Evolutionary conservation across 2,888 invertebrate species (phyloP).

Genomic region (Hedya salicella): DNA sequence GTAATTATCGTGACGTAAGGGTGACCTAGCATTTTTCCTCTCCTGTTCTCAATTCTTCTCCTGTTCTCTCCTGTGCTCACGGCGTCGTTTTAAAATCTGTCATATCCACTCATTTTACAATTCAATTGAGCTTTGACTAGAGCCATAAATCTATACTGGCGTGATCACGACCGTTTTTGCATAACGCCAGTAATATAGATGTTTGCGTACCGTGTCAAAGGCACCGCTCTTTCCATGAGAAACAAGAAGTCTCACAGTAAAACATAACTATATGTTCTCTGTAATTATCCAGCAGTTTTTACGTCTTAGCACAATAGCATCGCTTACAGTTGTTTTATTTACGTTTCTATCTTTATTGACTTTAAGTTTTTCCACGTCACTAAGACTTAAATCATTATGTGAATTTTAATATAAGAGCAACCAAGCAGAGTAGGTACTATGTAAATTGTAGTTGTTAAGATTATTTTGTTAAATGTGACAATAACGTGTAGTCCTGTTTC

Average conservation of each 20-base stretch:
- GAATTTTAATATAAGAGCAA: no score
- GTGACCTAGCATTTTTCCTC: no score
- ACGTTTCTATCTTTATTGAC: not conserved
- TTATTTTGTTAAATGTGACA: no score
- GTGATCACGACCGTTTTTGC: constrained; percentile 11
- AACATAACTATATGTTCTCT: constrained; percentile 11
- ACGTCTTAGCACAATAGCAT: not conserved
- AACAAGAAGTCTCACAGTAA: constrained; percentile 11
- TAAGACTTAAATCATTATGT: not conserved
- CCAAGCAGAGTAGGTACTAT: no score
- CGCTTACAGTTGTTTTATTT: not conserved
- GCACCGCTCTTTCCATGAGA: not conserved
- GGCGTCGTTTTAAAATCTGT: no score
- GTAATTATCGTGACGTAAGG: no score
- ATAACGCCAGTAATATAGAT: constrained; percentile 6
- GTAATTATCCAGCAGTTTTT: constrained; percentile 1
- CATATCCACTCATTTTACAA: no score
- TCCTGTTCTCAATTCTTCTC: no score
- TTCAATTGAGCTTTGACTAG: not conserved
- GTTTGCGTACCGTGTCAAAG: not conserved
- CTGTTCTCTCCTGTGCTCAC: no score
- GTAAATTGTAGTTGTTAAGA: no score
- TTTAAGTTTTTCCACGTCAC: not conserved
- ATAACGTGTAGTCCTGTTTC: no score
- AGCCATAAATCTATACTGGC: not conserved